A percentile compares a stretch with the other conserved stretches of the same genome.
Evolutionary conservation across 2,113 vertebrate species (phyloP).

Genomic region (Peromyscus polionotus): DNA sequence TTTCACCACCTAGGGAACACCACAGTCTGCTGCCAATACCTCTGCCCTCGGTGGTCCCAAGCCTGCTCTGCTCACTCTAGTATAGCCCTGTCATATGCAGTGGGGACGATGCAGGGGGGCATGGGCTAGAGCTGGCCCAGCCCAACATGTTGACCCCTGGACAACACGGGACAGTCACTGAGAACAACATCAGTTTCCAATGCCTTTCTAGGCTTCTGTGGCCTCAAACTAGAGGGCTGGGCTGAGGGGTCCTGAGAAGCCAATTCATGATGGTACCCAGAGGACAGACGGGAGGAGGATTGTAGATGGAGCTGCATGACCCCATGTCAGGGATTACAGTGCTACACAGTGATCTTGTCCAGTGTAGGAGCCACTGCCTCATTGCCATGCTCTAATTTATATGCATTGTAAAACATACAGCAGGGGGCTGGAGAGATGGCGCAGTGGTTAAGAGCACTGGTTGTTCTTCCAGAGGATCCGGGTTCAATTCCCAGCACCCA

Average conservation of each 20-base stretch:
- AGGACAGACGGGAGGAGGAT: neutral
- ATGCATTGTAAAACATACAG: neutral
- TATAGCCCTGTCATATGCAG: neutral
- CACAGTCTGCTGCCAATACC: conserved; percentile 77
- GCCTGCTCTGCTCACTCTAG: conserved; percentile 50
- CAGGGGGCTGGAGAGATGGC: neutral
- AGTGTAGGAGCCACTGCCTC: neutral
- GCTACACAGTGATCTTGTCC: neutral
- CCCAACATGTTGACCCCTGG: neutral
- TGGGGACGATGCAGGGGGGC: neutral
- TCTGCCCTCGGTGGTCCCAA: conserved; percentile 78
- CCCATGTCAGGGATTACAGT: too few relatives aligned
- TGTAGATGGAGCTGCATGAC: neutral
- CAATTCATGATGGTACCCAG: conserved; percentile 9
- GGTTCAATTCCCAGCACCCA: neutral
- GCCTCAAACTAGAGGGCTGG: neutral
- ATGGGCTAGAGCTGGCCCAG: conserved; percentile 81
- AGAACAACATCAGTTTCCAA: neutral
- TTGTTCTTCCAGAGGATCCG: neutral
- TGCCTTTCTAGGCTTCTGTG: neutral
- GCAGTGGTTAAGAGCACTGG: neutral
- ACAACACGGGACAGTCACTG: conserved; percentile 35
- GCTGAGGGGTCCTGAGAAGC: conserved; percentile 28
- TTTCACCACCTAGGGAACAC: conserved; percentile 75
- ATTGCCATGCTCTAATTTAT: neutral